Evolutionary conservation across 2,113 vertebrate species (phyloP).

Genomic region (Dasyornis broadbenti): DNA sequence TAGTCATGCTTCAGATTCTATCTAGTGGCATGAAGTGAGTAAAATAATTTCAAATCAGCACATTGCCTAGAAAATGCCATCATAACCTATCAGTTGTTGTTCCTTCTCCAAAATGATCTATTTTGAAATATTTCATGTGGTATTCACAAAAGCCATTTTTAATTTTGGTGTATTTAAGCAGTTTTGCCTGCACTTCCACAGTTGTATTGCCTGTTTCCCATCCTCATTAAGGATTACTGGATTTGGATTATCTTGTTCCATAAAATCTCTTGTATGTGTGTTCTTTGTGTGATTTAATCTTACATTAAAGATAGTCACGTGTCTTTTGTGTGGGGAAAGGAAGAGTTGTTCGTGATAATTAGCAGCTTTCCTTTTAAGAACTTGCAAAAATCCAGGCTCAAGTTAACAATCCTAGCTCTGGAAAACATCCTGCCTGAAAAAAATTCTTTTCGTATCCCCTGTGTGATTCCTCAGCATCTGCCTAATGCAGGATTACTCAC

Average conservation of each 20-base stretch:
- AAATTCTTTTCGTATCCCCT: not conserved
- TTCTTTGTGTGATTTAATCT: not conserved
- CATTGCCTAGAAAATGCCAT: not conserved
- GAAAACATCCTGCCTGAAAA: not conserved
- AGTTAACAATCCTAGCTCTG: not conserved
- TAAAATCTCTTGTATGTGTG: not conserved
- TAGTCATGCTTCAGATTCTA: not conserved
- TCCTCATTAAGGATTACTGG: not conserved
- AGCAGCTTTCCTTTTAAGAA: not conserved
- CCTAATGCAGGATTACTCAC: slow-evolving; percentile 47
- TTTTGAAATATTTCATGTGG: not conserved
- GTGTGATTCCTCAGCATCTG: not conserved
- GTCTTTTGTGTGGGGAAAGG: not conserved
- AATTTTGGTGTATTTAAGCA: not conserved
- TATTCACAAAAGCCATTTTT: not conserved
- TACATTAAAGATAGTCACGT: not conserved
- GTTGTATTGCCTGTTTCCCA: not conserved
- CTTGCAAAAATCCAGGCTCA: not conserved
- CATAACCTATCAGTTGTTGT: not conserved
- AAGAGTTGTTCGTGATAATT: not conserved
- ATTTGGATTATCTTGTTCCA: not conserved
- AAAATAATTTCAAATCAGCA: not conserved
- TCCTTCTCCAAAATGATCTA: not conserved
- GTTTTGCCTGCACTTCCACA: not conserved
- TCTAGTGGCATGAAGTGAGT: not conserved